phyloP scores from a whole-genome alignment of 2,113 vertebrate genomes.

The Esox niger region DNA sequence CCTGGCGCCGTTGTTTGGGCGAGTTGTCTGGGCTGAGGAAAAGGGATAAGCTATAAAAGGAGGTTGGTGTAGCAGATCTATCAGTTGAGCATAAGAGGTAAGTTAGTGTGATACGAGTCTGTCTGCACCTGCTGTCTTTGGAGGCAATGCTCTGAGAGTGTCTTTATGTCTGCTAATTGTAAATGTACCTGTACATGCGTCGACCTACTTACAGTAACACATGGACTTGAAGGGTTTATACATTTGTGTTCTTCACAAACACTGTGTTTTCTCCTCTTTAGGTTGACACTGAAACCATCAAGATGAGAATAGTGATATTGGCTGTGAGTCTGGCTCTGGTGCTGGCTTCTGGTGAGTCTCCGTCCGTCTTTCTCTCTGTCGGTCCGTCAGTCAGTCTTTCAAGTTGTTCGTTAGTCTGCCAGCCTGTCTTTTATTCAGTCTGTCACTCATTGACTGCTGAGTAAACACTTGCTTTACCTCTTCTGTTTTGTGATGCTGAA shows the following conservation, averaged over 20 bases:
- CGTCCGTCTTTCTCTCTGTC: no score
- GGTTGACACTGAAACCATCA: slow-evolving; percentile 26
- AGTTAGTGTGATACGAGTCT: no score
- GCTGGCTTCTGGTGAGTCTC: slow-evolving; percentile 67
- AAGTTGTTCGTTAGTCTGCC: no score
- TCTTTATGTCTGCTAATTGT: no score
- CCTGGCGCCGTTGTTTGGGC: background rate
- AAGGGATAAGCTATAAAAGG: slow-evolving; percentile 46
- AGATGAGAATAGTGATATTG: slow-evolving; percentile 66
- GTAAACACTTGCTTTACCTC: slow-evolving; percentile 24
- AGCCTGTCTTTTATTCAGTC: no score
- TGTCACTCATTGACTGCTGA: slow-evolving; percentile 55
- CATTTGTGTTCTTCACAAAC: background rate
- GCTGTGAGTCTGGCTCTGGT: slow-evolving; percentile 51
- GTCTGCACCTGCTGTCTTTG: no score
- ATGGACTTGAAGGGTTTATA: no score
- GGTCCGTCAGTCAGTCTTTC: no score
- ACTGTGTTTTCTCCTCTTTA: slow-evolving; percentile 7
- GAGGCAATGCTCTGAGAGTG: no score
- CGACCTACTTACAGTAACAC: no score
- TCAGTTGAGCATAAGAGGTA: slow-evolving; percentile 43
- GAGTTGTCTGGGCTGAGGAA: background rate
- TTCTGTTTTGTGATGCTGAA: slow-evolving; percentile 23
- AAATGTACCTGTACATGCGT: no score
- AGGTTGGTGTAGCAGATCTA: slow-evolving; percentile 5